A percentile compares a stretch with the other conserved stretches of the same genome.
Evolutionary conservation across 2,797 vertebrate genomes (phyloP).

Genomic region (Cichlasoma orientale): DNA sequence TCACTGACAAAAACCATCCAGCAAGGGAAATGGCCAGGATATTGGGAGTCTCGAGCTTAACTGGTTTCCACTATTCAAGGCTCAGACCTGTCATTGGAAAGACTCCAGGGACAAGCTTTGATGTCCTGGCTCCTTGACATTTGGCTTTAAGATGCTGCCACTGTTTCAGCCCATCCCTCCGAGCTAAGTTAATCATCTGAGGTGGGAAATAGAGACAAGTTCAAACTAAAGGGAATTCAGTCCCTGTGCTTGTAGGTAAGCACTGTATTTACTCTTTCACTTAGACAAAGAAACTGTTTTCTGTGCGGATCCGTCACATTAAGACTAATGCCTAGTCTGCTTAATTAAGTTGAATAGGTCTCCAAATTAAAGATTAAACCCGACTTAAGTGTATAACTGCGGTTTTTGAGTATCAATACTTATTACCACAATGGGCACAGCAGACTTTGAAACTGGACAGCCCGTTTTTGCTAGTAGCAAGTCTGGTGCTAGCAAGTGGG

Average conservation of each 20-base stretch:
- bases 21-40: conserved; percentile 20
- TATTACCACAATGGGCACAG: too few species aligned
- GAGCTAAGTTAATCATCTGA: conserved; percentile 11
- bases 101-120: conserved; percentile 38
- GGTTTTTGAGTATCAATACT: too few species aligned
- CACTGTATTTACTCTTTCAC: not conserved
- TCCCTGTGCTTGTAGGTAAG: not conserved
- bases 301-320: not conserved
- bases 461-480: not conserved
- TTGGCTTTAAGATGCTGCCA: conserved; percentile 26
- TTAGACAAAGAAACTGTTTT: not conserved
- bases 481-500: not conserved
- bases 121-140: conserved; percentile 53
- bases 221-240: not conserved
- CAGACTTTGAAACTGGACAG: not conserved
- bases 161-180: not conserved
- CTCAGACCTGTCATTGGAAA: conserved; percentile 42
- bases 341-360: not conserved
- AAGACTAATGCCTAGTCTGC: not conserved
- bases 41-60: conserved; percentile 1
- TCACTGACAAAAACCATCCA: conserved; percentile 28
- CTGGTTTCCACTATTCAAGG: conserved; percentile 22
- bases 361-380: not conserved
- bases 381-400: not conserved
- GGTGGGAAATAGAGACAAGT: not conserved